Percentiles rank a stretch among this genome's conserved stretches.
Evolutionary conservation across 2,113 vertebrate genomes (phyloP).

Genomic region (Clarias batrachus): DNA sequence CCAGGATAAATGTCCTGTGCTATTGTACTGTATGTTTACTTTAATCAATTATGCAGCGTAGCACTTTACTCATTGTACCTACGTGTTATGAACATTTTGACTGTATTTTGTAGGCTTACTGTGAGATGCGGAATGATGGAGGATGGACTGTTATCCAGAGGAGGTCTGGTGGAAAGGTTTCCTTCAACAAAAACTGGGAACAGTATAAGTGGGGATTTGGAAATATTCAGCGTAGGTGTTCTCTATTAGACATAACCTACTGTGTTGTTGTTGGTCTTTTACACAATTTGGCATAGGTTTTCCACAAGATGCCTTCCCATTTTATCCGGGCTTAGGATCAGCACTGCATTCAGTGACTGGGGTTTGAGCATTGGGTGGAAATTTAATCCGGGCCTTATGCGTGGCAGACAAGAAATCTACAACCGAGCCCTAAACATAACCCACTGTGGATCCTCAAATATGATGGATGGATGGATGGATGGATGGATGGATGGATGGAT

Average conservation of each 20-base stretch:
- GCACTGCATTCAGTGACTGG: no score
- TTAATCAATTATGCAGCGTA: background rate
- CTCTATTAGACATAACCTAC: background rate
- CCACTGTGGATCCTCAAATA: no score
- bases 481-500: no score
- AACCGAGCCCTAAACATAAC: background rate
- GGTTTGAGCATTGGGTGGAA: no score
- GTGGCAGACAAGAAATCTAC: no score
- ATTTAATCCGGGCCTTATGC: no score
- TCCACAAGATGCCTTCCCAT: no score
- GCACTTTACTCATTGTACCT: background rate
- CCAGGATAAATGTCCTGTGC: background rate
- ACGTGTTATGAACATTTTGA: background rate
- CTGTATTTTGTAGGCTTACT: constrained; percentile 65
- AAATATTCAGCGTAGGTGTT: constrained; percentile 47
- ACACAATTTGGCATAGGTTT: no score
- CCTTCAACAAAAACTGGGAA: constrained; percentile 61
- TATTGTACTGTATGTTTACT: background rate
- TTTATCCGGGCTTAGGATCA: no score
- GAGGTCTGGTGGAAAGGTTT: constrained; percentile 51
- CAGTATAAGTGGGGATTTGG: constrained; percentile 67
- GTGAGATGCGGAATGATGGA: constrained; percentile 65
- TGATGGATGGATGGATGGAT: no score
- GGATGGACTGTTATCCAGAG: constrained; percentile 73
- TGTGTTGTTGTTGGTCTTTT: no score